These are phyloP conservation scores for Heteractis magnifica DNA, from an alignment of 92 coral and sea anemone genomes.

Conservation along the genomic window DNA sequence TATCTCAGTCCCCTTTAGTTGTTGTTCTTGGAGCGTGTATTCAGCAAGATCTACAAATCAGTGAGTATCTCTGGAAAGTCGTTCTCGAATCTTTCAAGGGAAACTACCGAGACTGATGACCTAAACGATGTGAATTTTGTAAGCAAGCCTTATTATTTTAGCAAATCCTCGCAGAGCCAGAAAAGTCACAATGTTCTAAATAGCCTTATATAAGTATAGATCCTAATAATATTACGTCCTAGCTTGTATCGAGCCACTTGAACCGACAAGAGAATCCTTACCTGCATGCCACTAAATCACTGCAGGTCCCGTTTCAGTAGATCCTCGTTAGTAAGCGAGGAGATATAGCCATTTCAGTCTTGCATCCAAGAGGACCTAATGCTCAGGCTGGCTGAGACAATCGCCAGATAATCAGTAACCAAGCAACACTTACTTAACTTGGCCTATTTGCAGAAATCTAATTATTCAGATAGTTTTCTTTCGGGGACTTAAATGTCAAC, in stretches of 20 bases:
- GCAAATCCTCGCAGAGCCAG: background rate
- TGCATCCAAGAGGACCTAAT: conserved; percentile 1
- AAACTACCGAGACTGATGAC: too few species aligned
- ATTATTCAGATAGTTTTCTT: background rate
- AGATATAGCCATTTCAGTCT: conserved; percentile 3
- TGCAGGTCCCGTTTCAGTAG: background rate
- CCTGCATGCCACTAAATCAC: background rate
- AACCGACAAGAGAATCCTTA: background rate
- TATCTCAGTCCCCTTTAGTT: too few species aligned
- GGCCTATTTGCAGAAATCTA: conserved; percentile 24
- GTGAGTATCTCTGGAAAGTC: too few species aligned
- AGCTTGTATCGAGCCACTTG: background rate
- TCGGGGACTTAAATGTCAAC: background rate
- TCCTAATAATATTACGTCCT: background rate
- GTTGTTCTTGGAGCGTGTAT: too few species aligned
- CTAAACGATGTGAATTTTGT: too few species aligned
- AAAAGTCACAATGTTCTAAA: background rate
- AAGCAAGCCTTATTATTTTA: too few species aligned
- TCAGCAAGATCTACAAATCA: too few species aligned
- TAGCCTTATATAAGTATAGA: background rate
- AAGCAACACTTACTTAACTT: conserved; percentile 21
- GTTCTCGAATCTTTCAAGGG: too few species aligned
- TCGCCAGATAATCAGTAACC: conserved; percentile 13
- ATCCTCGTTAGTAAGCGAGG: background rate
- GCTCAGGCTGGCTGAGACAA: background rate